phyloP scores from a whole-genome alignment of 2,888 invertebrate genomes.

The Erynnis tages region DNA sequence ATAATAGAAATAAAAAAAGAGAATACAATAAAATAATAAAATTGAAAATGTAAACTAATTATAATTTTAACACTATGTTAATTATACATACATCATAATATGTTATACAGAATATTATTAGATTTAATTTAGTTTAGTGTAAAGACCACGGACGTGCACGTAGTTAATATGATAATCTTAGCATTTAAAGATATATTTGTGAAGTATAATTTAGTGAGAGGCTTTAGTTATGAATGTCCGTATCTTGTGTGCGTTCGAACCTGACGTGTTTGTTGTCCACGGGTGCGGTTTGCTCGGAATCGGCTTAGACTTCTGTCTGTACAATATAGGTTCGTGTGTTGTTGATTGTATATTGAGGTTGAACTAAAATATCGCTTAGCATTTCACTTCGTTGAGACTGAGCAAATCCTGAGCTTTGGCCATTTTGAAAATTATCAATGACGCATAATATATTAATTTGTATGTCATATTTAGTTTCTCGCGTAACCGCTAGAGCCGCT shows the following conservation, averaged over 20 bases:
- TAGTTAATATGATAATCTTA: constrained; percentile 47
- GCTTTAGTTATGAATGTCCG: constrained; percentile 50
- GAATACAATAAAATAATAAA: constrained; percentile 25
- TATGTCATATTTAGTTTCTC: no score
- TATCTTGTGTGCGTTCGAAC: constrained; percentile 28
- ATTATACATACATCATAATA: constrained; percentile 29
- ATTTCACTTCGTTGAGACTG: no score
- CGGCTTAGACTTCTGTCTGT: constrained; percentile 30
- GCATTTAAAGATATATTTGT: constrained; percentile 58
- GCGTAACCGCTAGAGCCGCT: no score
- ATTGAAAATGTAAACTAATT: constrained; percentile 49
- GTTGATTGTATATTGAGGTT: no score
- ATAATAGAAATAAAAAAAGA: constrained; percentile 35
- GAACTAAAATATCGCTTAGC: no score
- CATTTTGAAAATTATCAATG: no score
- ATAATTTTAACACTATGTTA: constrained; percentile 42
- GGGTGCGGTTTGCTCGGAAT: constrained; percentile 31
- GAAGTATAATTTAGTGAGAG: constrained; percentile 57
- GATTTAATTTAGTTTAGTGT: constrained; percentile 50
- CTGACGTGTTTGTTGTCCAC: constrained; percentile 31
- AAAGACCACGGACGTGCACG: constrained; percentile 53
- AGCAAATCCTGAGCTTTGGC: no score
- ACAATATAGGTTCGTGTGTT: no score
- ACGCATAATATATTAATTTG: no score
- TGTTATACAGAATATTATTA: constrained; percentile 33